Base-by-base conservation (phyloP, 1,140 invertebrate species). In the Palaemon carinicauda region DNA sequence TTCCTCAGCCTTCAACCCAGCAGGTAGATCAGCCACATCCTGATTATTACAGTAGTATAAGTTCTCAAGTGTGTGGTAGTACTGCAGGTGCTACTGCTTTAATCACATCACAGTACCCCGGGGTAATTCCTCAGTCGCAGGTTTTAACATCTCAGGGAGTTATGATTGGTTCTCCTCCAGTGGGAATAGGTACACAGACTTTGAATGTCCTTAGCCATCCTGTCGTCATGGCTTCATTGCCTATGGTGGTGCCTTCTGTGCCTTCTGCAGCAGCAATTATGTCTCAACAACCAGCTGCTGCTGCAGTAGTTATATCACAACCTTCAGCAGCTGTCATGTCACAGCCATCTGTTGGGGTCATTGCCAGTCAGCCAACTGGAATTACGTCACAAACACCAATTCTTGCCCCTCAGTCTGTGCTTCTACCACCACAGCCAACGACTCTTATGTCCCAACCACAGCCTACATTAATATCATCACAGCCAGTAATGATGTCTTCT, bases 21-120 rank as follows among this genome's bases (percentile, higher is more conserved):
- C 82, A 91, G 90, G 65, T 91, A 90, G 87, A 89, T 75, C 82
- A 81, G 82, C 90, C 90, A 51, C 89, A 90, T 90, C 92, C 81
- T 52, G 82, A 85, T 31, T 85, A 85, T 85, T 86, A 80, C 51
- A 86, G 83, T 71, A 56, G 69, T 51, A 79, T 86, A 73, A 80
- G 41, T 53, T 79, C 84, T 31, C 84, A 86, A 78, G 84, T 78
- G 56, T n/a, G 41, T 33, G 78, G 73, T 53, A 60, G 83, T n/a
- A 41, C 41, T 41, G 41, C 41, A 41, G 56, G 83, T 29, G 75
- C 60, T 33, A 50, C 77, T 73, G 7, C 80, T 31, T 21, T 74
- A 33, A 50, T 82, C 12, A 24, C 80, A 50, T 82, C 80, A 4
- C 80, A 82, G 80, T 69, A 82, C 60, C 80, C 27, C 24, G 31